These are phyloP conservation scores for Platichthys stellatus DNA, from an alignment of 2,113 vertebrate species.

Conservation along the genomic window DNA sequence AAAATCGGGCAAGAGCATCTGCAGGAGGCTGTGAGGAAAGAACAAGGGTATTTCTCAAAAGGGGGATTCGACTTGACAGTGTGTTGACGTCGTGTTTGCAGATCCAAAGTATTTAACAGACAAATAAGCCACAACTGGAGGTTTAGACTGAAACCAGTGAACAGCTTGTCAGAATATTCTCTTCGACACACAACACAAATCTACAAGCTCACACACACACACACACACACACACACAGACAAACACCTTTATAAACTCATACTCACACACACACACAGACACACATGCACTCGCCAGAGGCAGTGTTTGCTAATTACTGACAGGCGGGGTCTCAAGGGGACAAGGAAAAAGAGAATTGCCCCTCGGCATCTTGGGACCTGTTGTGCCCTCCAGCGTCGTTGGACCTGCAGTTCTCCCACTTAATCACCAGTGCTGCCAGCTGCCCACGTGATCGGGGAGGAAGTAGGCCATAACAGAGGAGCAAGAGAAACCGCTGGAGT, in stretches of 20 bases:
- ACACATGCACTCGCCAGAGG: slow-evolving; percentile 40
- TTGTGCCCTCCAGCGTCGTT: slow-evolving; percentile 47
- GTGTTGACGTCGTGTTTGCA: slow-evolving; percentile 21
- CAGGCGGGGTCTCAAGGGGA: slow-evolving; percentile 49
- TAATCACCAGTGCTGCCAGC: slow-evolving; percentile 61
- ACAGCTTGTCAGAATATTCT: slow-evolving; percentile 26
- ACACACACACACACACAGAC: neutral
- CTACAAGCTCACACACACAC: neutral
- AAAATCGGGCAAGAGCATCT: slow-evolving; percentile 15
- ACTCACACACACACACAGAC: slow-evolving; percentile 4
- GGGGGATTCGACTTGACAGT: slow-evolving; percentile 8
- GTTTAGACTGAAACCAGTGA: slow-evolving; percentile 24
- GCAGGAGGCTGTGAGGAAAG: slow-evolving; percentile 14
- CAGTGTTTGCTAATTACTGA: slow-evolving; percentile 69
- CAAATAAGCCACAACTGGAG: slow-evolving; percentile 37
- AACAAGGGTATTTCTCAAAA: neutral
- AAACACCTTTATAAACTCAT: slow-evolving; percentile 19
- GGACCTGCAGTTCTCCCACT: slow-evolving; percentile 65
- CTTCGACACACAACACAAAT: slow-evolving; percentile 10
- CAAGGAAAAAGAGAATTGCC: slow-evolving; percentile 45
- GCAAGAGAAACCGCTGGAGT: slow-evolving; percentile 26
- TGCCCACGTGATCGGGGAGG: slow-evolving; percentile 66
- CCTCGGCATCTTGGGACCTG: slow-evolving; percentile 55
- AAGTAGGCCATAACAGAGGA: slow-evolving; percentile 72
- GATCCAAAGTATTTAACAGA: slow-evolving; percentile 28